phyloP scores from a whole-genome alignment of 2,888 invertebrate genomes.

The Saturnia pavonia region DNA sequence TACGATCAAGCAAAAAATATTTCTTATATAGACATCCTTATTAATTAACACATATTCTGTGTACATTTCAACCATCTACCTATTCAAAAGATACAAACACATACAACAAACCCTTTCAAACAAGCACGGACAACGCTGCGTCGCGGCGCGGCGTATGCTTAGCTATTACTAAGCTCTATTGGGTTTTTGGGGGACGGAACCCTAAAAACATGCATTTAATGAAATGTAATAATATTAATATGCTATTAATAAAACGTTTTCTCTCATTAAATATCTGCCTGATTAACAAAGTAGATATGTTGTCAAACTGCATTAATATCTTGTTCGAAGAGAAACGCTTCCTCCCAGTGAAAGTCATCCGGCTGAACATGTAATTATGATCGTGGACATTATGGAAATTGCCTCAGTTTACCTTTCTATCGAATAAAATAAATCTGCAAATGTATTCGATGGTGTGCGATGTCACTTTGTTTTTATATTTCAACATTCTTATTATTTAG shows the following conservation, averaged over 20 bases:
- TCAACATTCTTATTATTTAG: not conserved
- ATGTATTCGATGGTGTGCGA: conserved; percentile 4
- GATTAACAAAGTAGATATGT: conserved; percentile 23
- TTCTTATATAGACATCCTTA: too few relatives aligned
- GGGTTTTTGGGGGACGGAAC: not conserved
- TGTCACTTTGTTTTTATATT: conserved; percentile 3
- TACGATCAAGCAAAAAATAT: too few relatives aligned
- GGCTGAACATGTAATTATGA: conserved; percentile 45
- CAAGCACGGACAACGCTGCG: too few relatives aligned
- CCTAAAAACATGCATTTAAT: not conserved
- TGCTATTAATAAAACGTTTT: not conserved
- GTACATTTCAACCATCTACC: too few relatives aligned
- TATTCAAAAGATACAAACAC: too few relatives aligned
- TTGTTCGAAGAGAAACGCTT: conserved; percentile 43
- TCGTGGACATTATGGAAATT: conserved; percentile 59
- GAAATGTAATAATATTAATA: not conserved
- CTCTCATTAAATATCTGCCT: not conserved
- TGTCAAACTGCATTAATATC: conserved; percentile 41
- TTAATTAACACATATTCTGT: too few relatives aligned
- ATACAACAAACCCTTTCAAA: too few relatives aligned
- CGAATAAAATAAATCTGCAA: conserved; percentile 47
- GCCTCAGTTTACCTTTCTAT: conserved; percentile 56
- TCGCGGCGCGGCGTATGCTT: too few relatives aligned
- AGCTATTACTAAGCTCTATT: not conserved
- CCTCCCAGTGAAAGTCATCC: conserved; percentile 62